Evolutionary conservation across 2,797 vertebrate genomes (phyloP).

Genomic region (Epinephelus awoara): DNA sequence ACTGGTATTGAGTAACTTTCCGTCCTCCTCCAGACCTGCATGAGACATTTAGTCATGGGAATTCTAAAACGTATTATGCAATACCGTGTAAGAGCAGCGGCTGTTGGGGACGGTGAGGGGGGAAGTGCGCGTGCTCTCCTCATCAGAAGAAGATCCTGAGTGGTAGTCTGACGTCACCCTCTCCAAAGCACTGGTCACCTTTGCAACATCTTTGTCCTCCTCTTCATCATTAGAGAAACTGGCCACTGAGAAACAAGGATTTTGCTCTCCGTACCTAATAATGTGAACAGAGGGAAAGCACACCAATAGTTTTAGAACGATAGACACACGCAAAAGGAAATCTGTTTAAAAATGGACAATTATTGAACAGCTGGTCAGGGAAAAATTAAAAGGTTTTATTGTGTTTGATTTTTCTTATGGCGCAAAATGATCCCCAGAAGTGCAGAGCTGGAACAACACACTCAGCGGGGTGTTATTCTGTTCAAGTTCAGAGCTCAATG

Average conservation of each 20-base stretch:
- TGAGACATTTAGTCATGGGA: neutral
- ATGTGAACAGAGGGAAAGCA: neutral
- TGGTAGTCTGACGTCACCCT: slow-evolving; percentile 88
- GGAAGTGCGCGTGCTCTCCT: slow-evolving; percentile 71
- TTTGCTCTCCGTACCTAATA: slow-evolving; percentile 83
- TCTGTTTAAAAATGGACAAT: neutral
- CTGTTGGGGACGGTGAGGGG: slow-evolving; percentile 55
- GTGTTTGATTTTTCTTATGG: no score
- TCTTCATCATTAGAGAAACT: slow-evolving; percentile 75
- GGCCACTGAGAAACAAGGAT: slow-evolving; percentile 84
- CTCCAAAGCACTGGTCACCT: slow-evolving; percentile 83
- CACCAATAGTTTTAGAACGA: neutral
- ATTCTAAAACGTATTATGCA: neutral
- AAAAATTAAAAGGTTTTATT: neutral
- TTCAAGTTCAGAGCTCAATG: neutral
- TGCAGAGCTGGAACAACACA: neutral
- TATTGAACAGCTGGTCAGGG: neutral
- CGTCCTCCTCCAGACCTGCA: neutral
- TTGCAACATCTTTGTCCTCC: slow-evolving; percentile 77
- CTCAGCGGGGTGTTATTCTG: neutral
- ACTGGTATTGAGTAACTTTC: neutral
- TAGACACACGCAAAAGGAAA: neutral
- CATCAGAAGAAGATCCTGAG: slow-evolving; percentile 87
- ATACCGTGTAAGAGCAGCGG: slow-evolving; percentile 72
- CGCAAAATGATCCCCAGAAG: neutral